Conservation (phyloP, 2,113 vertebrate species). For the pig (Sus scrofa) region T2T-Sscrofa CM000826.6:24309501-24310000, state of each 20-base stretch:
- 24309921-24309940: no score
- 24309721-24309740: constrained; percentile 11
- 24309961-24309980: no score
- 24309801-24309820: neutral
- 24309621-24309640: neutral
- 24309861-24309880: no score
- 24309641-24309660: neutral
- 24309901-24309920: no score
- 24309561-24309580: neutral
- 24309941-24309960: no score
- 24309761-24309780: neutral
- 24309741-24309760: neutral
- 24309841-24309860: no score
- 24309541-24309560: neutral
- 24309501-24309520: no score
- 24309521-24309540: neutral
- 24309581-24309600: neutral
- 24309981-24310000: no score
- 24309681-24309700: constrained; percentile 5
- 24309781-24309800: neutral
- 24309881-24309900: no score
- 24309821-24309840: neutral
- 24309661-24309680: neutral
- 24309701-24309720: neutral
- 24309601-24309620: neutral